Evolutionary conservation across 2,113 vertebrate genomes (phyloP).

Genomic region (Harpagus bidentatus): DNA sequence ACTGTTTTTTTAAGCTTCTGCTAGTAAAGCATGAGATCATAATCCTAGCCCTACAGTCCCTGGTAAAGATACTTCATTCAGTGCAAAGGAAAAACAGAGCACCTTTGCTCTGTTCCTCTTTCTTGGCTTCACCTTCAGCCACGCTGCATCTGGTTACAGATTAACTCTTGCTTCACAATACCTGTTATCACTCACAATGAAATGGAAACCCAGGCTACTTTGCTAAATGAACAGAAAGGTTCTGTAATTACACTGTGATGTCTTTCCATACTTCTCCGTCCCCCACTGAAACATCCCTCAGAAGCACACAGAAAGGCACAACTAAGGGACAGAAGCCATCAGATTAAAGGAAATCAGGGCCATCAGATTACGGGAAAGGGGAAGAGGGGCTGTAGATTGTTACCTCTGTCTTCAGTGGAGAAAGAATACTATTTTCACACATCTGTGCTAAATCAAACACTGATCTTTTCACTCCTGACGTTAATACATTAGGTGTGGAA

Average conservation of each 20-base stretch:
- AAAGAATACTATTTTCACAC: not conserved
- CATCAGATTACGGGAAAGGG: not conserved
- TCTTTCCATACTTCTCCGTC: not conserved
- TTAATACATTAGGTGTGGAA: slow-evolving; percentile 10
- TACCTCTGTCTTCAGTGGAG: not conserved
- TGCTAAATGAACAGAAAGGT: not conserved
- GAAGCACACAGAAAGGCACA: not conserved
- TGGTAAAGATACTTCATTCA: not conserved
- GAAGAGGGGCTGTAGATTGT: not conserved
- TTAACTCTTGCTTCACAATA: not conserved
- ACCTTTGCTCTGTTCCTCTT: not conserved
- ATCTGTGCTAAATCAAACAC: not conserved
- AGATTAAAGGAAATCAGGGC: not conserved
- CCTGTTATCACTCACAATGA: not conserved
- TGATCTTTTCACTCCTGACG: not conserved
- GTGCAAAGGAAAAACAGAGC: not conserved
- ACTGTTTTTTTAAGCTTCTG: not conserved
- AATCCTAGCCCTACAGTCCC: not conserved
- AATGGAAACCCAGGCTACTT: not conserved
- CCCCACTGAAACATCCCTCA: not conserved
- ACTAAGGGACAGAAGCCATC: not conserved
- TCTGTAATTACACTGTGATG: not conserved
- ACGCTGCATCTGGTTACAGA: not conserved
- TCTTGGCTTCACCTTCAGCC: not conserved
- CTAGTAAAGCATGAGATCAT: not conserved